A percentile compares a stretch with the other conserved stretches of the same genome.
Evolutionary conservation across 2,888 invertebrate species (phyloP).

Genomic region (Maniola hyperantus): DNA sequence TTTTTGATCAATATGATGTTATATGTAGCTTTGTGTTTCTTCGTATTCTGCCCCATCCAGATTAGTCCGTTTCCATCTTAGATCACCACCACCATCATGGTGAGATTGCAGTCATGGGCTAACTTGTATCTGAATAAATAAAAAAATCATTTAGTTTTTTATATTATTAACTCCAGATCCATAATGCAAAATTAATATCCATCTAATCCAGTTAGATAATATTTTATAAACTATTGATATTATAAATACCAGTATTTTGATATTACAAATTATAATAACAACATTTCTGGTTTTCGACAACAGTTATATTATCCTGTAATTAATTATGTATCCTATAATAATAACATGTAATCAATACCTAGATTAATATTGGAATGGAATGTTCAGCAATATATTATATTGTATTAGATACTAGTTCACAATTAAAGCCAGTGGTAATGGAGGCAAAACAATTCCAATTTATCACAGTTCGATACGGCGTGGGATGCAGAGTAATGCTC

Average conservation of each 20-base stretch:
- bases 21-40: too few species aligned
- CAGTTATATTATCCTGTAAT: conserved; percentile 9
- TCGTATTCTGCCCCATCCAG: too few species aligned
- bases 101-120: too few species aligned
- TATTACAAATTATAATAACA: background rate
- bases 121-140: too few species aligned
- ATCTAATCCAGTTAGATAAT: too few species aligned
- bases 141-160: background rate
- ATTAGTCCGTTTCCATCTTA: too few species aligned
- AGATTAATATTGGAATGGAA: conserved; percentile 17
- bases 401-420: conserved; percentile 39
- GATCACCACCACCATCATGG: too few species aligned
- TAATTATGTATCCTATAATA: conserved; percentile 16
- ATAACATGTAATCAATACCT: conserved; percentile 8
- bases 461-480: conserved; percentile 57
- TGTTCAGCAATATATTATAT: conserved; percentile 24
- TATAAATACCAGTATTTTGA: background rate
- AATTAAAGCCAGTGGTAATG: conserved; percentile 51
- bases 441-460: conserved; percentile 60
- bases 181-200: too few species aligned
- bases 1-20: too few species aligned
- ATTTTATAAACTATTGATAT: too few species aligned
- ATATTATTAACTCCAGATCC: background rate
- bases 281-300: background rate
- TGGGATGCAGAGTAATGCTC: conserved; percentile 45